Percentiles rank a stretch among this genome's conserved stretches.
These are phyloP conservation scores for Carduelis carduelis DNA, from an alignment of 2,797 vertebrate genomes.

Conservation along the genomic window DNA sequence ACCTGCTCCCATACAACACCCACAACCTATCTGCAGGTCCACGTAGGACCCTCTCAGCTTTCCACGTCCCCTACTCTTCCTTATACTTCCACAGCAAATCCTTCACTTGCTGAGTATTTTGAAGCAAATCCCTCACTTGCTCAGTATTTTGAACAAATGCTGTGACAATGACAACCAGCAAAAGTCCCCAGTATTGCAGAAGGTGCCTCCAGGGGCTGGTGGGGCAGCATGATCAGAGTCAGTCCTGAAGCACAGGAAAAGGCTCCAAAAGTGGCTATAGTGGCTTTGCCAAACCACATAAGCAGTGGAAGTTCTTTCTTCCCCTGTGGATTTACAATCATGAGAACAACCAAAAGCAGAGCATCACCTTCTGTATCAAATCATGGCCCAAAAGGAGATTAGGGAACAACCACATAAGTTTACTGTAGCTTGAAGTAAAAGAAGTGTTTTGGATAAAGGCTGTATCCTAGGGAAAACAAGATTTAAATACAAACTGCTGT, in stretches of 20 bases:
- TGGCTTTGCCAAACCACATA: neutral
- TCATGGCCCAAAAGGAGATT: neutral
- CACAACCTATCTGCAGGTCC: neutral
- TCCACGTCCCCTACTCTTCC: fast-evolving
- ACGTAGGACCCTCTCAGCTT: fast-evolving
- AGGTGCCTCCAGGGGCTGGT: neutral
- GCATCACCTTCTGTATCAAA: neutral
- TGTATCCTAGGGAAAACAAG: neutral
- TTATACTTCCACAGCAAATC: neutral
- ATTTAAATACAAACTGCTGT: neutral
- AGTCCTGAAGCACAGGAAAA: neutral
- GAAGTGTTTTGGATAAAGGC: neutral
- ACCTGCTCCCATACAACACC: neutral
- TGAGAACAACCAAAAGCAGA: neutral
- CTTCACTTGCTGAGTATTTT: neutral
- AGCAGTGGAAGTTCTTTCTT: neutral
- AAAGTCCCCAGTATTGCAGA: neutral
- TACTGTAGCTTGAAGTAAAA: neutral
- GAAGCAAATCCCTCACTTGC: neutral
- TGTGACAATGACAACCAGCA: neutral
- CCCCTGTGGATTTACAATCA: neutral
- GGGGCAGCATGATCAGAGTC: fast-evolving
- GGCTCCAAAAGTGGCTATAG: neutral
- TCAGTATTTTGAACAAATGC: neutral
- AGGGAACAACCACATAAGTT: neutral